Conservation (phyloP, 2,797 vertebrate species). For the Ispidina picta region DNA sequence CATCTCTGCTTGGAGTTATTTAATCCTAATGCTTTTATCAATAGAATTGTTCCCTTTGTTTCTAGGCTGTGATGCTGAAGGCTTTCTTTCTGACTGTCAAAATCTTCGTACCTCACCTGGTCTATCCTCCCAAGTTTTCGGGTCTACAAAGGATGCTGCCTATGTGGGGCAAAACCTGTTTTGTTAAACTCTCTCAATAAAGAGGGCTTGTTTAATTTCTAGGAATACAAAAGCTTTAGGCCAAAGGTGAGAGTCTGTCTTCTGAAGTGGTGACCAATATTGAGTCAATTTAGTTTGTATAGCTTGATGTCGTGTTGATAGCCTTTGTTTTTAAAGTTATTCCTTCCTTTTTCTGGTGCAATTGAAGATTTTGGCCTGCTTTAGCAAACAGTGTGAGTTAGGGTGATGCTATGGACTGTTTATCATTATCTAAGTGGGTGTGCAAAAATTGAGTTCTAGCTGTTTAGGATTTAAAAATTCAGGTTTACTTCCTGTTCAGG, state of each 20-base stretch:
- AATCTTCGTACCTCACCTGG: not conserved
- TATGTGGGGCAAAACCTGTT: not conserved
- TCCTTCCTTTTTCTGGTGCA: not conserved
- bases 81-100: not conserved
- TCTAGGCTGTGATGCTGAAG: not conserved
- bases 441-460: not conserved
- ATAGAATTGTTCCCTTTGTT: not conserved
- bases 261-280: not conserved
- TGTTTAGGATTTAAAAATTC: not conserved
- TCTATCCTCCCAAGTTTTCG: not conserved
- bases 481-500: not conserved
- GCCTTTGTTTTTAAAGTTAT: not conserved
- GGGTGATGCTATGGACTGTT: not conserved
- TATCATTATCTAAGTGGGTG: not conserved
- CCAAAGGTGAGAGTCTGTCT: not conserved
- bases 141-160: not conserved
- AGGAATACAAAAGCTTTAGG: not conserved
- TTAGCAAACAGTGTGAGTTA: not conserved
- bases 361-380: not conserved
- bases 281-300: not conserved
- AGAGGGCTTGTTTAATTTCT: not conserved
- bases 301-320: not conserved
- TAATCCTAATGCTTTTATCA: not conserved
- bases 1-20: rapidly evolving
- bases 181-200: not conserved